phyloP scores from a whole-genome alignment of 2,888 invertebrate species.

The Caenorhabditis imperialis region DNA sequence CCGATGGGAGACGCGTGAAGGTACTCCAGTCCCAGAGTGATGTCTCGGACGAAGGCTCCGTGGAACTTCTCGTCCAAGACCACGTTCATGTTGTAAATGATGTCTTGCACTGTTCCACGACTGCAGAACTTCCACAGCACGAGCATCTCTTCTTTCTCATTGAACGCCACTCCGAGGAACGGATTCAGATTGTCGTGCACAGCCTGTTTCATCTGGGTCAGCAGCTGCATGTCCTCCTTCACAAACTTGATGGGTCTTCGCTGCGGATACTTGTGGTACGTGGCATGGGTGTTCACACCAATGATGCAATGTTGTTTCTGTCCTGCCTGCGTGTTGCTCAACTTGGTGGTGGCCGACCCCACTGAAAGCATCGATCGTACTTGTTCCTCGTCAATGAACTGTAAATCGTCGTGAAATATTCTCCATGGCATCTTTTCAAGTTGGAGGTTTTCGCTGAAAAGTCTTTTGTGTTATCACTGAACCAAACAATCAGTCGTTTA shows the following conservation, averaged over 20 bases:
- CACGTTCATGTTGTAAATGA: constrained; percentile 97
- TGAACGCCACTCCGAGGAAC: constrained; percentile 86
- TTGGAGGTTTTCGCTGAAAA: constrained; percentile 72
- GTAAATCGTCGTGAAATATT: constrained; percentile 72
- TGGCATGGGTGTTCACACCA: constrained; percentile 75
- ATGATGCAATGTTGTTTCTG: constrained; percentile 75
- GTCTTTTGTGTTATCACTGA: background rate
- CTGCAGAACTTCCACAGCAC: constrained; percentile 77
- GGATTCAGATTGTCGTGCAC: constrained; percentile 97
- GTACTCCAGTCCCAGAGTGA: constrained; percentile 82
- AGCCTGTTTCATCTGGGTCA: constrained; percentile 86
- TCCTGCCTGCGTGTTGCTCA: constrained; percentile 71
- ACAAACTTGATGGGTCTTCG: constrained; percentile 71
- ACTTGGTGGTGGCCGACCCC: constrained; percentile 70
- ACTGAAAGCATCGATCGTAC: constrained; percentile 76
- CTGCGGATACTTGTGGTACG: constrained; percentile 75
- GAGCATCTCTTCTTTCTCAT: constrained; percentile 77
- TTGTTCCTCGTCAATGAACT: constrained; percentile 75
- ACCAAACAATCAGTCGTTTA: constrained; percentile 6
- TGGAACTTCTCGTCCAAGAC: constrained; percentile 96
- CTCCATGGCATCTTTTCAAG: constrained; percentile 74
- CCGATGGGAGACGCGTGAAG: constrained; percentile 73
- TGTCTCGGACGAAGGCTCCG: constrained; percentile 95
- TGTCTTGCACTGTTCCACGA: constrained; percentile 83
- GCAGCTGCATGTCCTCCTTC: constrained; percentile 69